Evolutionary conservation across 2,797 vertebrate species (phyloP), one percentile per base, ranked within the genome.

Genomic region (Meriones psammophilus): DNA sequence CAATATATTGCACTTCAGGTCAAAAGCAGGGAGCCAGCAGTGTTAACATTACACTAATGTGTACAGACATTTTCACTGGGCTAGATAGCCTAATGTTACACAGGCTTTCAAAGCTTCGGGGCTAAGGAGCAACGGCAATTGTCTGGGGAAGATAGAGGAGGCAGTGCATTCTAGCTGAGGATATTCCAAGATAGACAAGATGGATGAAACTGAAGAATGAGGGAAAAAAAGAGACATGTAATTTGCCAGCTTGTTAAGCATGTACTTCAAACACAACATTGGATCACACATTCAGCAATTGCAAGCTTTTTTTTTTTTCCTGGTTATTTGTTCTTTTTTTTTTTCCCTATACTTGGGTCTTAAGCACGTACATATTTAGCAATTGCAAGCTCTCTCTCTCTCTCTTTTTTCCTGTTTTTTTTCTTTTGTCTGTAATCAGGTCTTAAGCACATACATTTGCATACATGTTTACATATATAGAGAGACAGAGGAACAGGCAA

Each of bases 1-100:
- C 98, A 97, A 98, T 98, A 97, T 98, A 98, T 98, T 98, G 98
- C 98, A 98, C 98, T 98, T 98, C 98, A 98, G 98, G 98, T 99
- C 98, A 99, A 98, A 99, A 99, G 97, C 98, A 97, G 98, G 97
- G 97, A 98, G 98, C 97, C 97, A 97, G 98, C 92, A 95, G 98
- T 98, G 99, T 98, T 98, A 99, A 98, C 98, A 98, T 99, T 98
- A 98, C 98, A 97, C 98, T 99, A 98, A 99, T 99, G 98, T 98
- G 98, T 98, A 98, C 98, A 98, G 98, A 99, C 98, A 98, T 99
- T 99, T 98, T 98, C 98, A 97, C 98, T 98, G 98, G 98, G 97
- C 98, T 98, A 98, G 98, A 98, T 98, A 98, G 98, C 98, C 98
- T 98, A 98, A 98, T 98, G 98, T 99, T 99, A 98, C 98, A 98